Base-by-base conservation (phyloP, 2,113 vertebrate species). In the Ranitomeya imitator region DNA sequence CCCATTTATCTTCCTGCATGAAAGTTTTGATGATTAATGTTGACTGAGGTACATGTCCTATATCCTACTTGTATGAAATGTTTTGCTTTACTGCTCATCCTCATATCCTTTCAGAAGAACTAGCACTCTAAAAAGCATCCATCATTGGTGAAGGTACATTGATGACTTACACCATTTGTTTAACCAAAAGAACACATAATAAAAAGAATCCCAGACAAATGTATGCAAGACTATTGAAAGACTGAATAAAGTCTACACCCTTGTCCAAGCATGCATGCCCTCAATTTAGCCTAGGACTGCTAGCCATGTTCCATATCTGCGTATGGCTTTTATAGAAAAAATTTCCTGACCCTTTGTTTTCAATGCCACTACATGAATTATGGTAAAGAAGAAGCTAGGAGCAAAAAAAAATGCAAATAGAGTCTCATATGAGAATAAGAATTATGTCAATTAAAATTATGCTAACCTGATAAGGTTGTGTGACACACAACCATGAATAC, bases 61-160 rank as follows among this genome's bases (percentile, higher is more conserved):
- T 45, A 65, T 79, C 59, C n/a, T 79, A 84, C 55, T 79, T 79
- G 57, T 79, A 51, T 67, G 63, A 57, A 52, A 54, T 54, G 74
- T 79, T 79, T 79, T 77, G 85, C 85, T 86, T 79, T 79, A 79
- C 85, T 86, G 85, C 60, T 59, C 85, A 79, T 79, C 60, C 76
- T 79, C 85, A 79, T 23, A 86, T 65, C 85, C 60, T 51, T 79
- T 45, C 15, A 52, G 85, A 54, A 65, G 16, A 85, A 51, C 45
- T 23, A 86, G 76, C 67, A 65, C 45, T 31, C 31, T 69, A 78
- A 19, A 52, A 85, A 57, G 37, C 60, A 86, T 86, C 51, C 19
- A 86, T 79, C 82, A 84, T 6, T 51, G 82, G 82, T 54, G 7
- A 71, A 51, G 63, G 82, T 71, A 71, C 51, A 84, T 83, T 8